Evolutionary conservation across 2,113 vertebrate species (phyloP), one percentile per base, ranked within the genome.

Genomic region (Thermophis baileyi): DNA sequence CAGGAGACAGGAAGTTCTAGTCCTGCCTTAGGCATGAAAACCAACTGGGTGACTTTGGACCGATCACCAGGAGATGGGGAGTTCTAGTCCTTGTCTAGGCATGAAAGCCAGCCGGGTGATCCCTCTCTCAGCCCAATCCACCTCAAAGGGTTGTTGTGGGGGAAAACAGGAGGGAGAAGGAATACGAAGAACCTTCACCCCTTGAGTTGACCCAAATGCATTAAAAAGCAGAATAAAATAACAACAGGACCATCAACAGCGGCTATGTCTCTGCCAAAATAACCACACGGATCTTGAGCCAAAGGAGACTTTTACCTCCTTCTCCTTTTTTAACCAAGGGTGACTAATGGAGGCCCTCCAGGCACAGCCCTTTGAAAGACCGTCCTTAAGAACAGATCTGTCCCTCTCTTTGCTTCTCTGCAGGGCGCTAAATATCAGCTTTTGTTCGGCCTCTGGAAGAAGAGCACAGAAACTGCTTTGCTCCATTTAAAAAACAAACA

Each of bases 281-380:
- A 40, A 81, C 69, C 14, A 3, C 74, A 44, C 18, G 35, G 74
- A 40, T 18, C 74, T 40, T 40, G 35, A 44, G 74, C 1, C 6
- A 81, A 81, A 22, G 1, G 2, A 22, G 74, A 81, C 44, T 44
- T 22, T 3, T 6, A 20, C 18, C 18, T 6, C 18, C 18, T 81
- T 22, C 35, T 35, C 12, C 25, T n/a, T 74, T 44, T 4, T 44
- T 44, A 22, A 81, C 74, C 94, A 90, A 30, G 51, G 2, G 30
- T 60, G 86, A 69, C 92, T 94, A 94, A 95, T 93, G 95, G 89
- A 40, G 3, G 2, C 92, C 24, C 92, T 27, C 3, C 2, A 30
- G 86, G 93, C 91, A 12, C 20, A 0, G 53, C 93, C 94, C 91
- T 91, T 91, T 92, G 93, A 60, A 57, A 95, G 87, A 88, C 87